Percentiles rank a stretch among this genome's conserved stretches.
These are phyloP conservation scores for Acrobasis consociella DNA, from an alignment of 2,888 invertebrate species.

Conservation along the genomic window DNA sequence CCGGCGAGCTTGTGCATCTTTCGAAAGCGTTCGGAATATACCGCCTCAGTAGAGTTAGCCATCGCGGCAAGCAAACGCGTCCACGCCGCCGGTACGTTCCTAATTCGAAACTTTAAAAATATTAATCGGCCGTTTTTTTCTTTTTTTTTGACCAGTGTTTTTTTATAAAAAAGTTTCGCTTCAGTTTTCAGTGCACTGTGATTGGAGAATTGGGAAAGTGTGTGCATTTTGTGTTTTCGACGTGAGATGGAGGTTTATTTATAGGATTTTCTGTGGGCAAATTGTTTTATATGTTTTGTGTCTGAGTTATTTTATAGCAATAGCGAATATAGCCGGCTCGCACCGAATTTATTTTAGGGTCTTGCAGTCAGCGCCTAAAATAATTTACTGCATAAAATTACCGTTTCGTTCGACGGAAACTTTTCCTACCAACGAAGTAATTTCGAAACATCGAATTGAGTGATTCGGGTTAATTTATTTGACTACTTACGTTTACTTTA, in stretches of 20 bases:
- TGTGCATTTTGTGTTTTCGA: conserved; percentile 18
- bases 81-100: conserved; percentile 14
- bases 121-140: neutral
- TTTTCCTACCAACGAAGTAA: conserved; percentile 8
- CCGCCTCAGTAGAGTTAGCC: conserved; percentile 17
- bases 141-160: conserved; percentile 9
- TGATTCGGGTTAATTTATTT: neutral
- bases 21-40: conserved; percentile 17
- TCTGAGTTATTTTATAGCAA: conserved; percentile 22
- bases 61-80: conserved; percentile 16
- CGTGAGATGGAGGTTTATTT: conserved; percentile 18
- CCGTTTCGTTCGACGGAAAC: conserved; percentile 6
- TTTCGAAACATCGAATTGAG: conserved; percentile 9
- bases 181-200: conserved; percentile 10
- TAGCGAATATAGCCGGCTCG: conserved; percentile 10
- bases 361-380: conserved; percentile 13
- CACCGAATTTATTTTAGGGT: conserved; percentile 16
- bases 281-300: conserved; percentile 23
- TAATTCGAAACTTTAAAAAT: conserved; percentile 15
- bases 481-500: too few species aligned
- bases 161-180: neutral
- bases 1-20: conserved; percentile 15
- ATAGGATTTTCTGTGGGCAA: conserved; percentile 17
- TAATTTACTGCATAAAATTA: conserved; percentile 19
- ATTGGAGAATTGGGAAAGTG: conserved; percentile 18